A percentile compares a stretch with the other conserved stretches of the same genome.
Evolutionary conservation across 2,888 invertebrate species (phyloP).

Genomic region (Invenusta paracnida): DNA sequence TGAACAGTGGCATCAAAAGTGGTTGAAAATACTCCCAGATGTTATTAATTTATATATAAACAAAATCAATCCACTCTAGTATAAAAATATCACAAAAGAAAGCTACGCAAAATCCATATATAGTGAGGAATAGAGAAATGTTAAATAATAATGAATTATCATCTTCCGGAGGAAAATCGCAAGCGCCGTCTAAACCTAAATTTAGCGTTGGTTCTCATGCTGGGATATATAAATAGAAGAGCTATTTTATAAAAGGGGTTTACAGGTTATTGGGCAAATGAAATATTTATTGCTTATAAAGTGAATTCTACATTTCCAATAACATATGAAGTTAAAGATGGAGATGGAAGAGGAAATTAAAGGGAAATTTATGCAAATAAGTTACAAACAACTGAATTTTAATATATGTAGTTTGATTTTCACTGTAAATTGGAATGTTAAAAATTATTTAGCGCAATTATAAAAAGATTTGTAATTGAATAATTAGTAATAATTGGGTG

Average conservation of each 20-base stretch:
- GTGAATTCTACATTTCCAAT: neutral
- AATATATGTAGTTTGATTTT: too few species aligned
- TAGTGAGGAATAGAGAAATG: neutral
- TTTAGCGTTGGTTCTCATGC: neutral
- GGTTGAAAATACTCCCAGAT: neutral
- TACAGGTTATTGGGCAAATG: neutral
- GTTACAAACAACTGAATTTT: neutral
- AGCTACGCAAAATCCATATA: neutral
- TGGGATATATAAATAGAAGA: conserved; percentile 14
- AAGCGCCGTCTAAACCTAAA: neutral
- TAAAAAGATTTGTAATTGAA: too few species aligned
- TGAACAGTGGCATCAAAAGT: neutral
- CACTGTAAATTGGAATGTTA: too few species aligned
- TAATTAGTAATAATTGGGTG: too few species aligned
- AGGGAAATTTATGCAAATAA: conserved; percentile 23
- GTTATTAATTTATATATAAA: neutral
- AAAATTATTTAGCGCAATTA: too few species aligned
- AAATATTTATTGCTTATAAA: conserved; percentile 22
- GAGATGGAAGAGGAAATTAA: neutral
- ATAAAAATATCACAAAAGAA: neutral
- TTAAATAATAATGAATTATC: neutral
- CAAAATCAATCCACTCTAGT: neutral
- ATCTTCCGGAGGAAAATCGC: neutral
- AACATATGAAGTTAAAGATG: conserved; percentile 1
- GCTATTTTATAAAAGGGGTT: conserved; percentile 7